phyloP scores from a whole-genome alignment of 2,888 invertebrate species.

The Kryphioiulus occultus region DNA sequence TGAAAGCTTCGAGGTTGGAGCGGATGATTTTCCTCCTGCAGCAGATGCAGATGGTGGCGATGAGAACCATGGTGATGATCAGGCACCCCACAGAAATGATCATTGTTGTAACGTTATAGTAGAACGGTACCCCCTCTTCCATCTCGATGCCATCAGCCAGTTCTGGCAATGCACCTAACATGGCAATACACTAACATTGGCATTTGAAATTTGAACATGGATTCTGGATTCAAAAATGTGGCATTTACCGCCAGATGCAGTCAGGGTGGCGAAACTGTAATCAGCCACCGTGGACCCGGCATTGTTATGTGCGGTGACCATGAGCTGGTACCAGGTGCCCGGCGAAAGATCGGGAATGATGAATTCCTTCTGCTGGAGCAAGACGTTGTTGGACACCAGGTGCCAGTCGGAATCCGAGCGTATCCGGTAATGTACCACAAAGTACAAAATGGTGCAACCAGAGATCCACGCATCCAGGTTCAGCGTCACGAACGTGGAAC shows the following conservation, averaged over 20 bases:
- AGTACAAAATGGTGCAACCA: conserved; percentile 88
- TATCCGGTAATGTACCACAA: conserved; percentile 92
- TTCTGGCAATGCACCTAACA: conserved; percentile 34
- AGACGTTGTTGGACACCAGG: conserved; percentile 54
- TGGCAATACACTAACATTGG: not conserved
- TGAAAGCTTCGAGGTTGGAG: conserved; percentile 27
- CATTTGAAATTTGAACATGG: no score
- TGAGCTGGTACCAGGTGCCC: conserved; percentile 63
- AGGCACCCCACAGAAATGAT: conserved; percentile 47
- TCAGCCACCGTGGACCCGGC: conserved; percentile 63
- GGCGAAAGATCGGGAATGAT: conserved; percentile 60
- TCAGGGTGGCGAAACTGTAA: conserved; percentile 62
- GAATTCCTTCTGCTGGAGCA: conserved; percentile 71
- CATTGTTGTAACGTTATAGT: conserved; percentile 45
- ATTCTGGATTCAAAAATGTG: not conserved
- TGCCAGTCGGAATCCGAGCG: conserved; percentile 56
- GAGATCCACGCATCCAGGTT: conserved; percentile 52
- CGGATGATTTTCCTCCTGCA: conserved; percentile 44
- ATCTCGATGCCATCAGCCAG: conserved; percentile 46
- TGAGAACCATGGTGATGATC: conserved; percentile 35
- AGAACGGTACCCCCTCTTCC: conserved; percentile 44
- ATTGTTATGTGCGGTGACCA: conserved; percentile 62
- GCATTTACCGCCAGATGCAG: conserved; percentile 60
- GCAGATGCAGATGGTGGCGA: conserved; percentile 43
- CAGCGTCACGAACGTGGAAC: conserved; percentile 52